These are phyloP conservation scores for Tetrax tetrax DNA, from an alignment of 2,113 vertebrate genomes.

Conservation along the genomic window DNA sequence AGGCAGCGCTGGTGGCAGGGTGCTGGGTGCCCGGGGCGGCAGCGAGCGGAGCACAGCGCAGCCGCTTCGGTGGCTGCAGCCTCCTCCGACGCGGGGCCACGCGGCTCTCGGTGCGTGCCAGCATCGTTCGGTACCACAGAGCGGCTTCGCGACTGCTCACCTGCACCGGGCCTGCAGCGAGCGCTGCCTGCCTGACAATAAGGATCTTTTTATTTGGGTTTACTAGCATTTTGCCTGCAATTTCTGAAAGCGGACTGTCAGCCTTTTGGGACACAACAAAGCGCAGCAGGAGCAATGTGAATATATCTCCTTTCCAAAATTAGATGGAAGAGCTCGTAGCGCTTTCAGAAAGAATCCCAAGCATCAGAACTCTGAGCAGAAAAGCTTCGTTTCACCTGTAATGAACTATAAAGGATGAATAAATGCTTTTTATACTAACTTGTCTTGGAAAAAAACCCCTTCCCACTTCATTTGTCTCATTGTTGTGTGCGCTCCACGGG, in stretches of 20 bases:
- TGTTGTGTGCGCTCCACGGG: not conserved
- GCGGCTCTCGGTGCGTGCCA: too few species aligned
- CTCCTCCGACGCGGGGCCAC: not conserved
- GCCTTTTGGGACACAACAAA: not conserved
- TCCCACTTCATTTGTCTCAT: not conserved
- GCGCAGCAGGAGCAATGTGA: not conserved
- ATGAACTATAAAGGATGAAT: not conserved
- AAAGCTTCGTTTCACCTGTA: not conserved
- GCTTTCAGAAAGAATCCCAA: not conserved
- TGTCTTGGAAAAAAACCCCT: not conserved
- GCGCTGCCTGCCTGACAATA: not conserved
- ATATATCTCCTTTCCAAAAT: not conserved
- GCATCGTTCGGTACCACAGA: not conserved
- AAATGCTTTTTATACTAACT: not conserved
- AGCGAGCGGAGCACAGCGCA: too few species aligned
- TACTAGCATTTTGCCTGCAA: not conserved
- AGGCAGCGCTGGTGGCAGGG: too few species aligned
- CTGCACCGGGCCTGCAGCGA: rapidly evolving
- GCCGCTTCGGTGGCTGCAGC: not conserved
- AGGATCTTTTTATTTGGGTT: not conserved
- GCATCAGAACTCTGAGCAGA: not conserved
- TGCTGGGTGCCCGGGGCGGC: too few species aligned
- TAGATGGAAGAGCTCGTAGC: not conserved
- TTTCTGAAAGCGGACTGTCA: not conserved
- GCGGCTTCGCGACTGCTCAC: rapidly evolving